Base-by-base conservation (phyloP, 1,140 invertebrate genomes). In the Lepidurus apus region DNA sequence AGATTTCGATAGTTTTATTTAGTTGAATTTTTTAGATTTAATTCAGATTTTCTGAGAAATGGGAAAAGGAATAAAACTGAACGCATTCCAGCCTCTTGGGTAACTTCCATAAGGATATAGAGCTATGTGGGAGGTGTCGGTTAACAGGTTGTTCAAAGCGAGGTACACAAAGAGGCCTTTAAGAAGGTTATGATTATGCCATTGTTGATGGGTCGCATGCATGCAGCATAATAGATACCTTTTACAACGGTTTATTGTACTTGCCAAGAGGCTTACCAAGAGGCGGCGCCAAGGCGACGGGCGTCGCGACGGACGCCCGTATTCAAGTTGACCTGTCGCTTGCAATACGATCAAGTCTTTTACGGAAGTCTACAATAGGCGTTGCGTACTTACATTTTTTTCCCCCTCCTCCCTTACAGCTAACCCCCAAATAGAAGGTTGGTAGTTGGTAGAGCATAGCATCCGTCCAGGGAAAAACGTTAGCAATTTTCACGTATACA, bases 401-500 rank as follows among this genome's bases (percentile, higher is more conserved):
- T 17, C 21, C 53, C 53, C 21, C 11, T 65, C 7, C 21, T n/a
- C 53, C 8, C 17, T 17, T 65, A 65, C 21, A 7, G 21, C 17
- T 9, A 65, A 3, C 34, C 34, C 34, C 34, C 34, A 34, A 34
- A 34, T 34, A 34, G 34, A 34, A 4, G 34, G 34, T 4, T 34
- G 34, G 34, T 34, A 34, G 34, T 34, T 4, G 34, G 34, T 34
- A 2, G 53, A 21, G 53, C 6, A 3, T 17, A 65, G 13, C 17
- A 7, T n/a, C 21, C 17, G 53, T n/a, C 17, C 21, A 8, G 53
- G 53, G 53, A 65, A 65, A 65, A 65, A 65, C 53, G 53, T 65
- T 65, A 65, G 53, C 53, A 65, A 65, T 65, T 65, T 65, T 65
- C 53, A 17, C 53, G 53, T 65, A 9, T 65, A 65, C 53, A 65